Percentiles rank a stretch among this genome's conserved stretches.
Conservation (phyloP, 2,113 vertebrate species). For the Shinisaurus crocodilurus region DNA sequence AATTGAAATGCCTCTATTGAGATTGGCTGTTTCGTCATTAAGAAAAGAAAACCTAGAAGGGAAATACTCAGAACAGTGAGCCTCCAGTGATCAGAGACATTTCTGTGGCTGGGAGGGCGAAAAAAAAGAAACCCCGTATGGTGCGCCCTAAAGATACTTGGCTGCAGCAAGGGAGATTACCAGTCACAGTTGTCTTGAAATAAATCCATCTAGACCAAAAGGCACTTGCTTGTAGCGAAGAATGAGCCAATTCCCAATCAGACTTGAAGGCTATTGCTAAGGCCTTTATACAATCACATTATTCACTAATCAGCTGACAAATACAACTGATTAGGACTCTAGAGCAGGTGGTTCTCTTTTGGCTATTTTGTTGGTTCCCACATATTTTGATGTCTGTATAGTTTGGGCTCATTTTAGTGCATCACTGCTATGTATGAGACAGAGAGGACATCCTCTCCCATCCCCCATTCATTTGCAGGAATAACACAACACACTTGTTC, state of each 20-base stretch:
- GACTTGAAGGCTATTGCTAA: slow-evolving; percentile 54
- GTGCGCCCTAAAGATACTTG: slow-evolving; percentile 49
- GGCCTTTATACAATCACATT: slow-evolving; percentile 44
- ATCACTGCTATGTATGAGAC: slow-evolving; percentile 74
- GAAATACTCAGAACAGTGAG: slow-evolving; percentile 76
- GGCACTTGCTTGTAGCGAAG: slow-evolving; percentile 84
- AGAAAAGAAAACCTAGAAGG: slow-evolving; percentile 74
- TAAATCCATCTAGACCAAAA: slow-evolving; percentile 82
- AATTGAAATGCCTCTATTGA: slow-evolving; percentile 73
- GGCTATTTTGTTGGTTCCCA: slow-evolving; percentile 35
- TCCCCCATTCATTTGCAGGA: slow-evolving; percentile 51
- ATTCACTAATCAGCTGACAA: slow-evolving; percentile 53
- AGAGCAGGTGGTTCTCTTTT: slow-evolving; percentile 2
- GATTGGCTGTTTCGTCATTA: slow-evolving; percentile 70
- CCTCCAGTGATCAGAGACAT: slow-evolving; percentile 81
- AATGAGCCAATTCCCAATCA: slow-evolving; percentile 71
- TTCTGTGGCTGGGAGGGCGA: slow-evolving; percentile 52
- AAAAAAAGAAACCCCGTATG: neutral
- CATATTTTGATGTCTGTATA: slow-evolving; percentile 7
- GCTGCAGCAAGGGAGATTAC: slow-evolving; percentile 74
- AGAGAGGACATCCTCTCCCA: slow-evolving; percentile 74
- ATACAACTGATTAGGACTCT: slow-evolving; percentile 43
- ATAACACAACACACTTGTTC: slow-evolving; percentile 50
- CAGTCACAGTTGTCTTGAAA: slow-evolving; percentile 76
- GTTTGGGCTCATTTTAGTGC: slow-evolving; percentile 56